Percentiles rank a stretch among this genome's conserved stretches.
phyloP scores from a whole-genome alignment of 2,113 vertebrate species.

The Nothoprocta perdicaria region DNA sequence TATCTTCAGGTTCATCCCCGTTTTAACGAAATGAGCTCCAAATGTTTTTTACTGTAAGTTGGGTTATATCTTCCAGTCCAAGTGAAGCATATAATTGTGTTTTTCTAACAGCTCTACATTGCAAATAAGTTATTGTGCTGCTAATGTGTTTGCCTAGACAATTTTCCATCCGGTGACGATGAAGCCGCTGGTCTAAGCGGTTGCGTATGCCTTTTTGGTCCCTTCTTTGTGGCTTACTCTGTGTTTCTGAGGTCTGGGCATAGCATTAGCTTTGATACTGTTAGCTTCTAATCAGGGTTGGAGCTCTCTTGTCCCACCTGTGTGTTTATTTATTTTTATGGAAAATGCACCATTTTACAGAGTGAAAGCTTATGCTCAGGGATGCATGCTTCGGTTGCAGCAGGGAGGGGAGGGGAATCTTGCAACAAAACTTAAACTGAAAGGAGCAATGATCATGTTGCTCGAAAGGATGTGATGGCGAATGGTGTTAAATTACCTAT shows the following conservation, averaged over 20 bases:
- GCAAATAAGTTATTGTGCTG: slow-evolving; percentile 63
- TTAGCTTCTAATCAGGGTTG: slow-evolving; percentile 20
- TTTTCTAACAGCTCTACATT: slow-evolving; percentile 63
- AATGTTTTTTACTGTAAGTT: neutral
- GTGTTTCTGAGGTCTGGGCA: neutral
- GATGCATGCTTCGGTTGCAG: neutral
- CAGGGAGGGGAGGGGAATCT: neutral
- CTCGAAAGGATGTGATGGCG: neutral
- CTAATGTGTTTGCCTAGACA: slow-evolving; percentile 53
- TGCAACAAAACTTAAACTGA: neutral
- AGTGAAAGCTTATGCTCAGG: neutral
- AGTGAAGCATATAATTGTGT: slow-evolving; percentile 74
- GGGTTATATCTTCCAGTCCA: slow-evolving; percentile 60
- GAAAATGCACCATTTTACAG: neutral
- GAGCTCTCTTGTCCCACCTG: slow-evolving; percentile 7
- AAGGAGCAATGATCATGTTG: neutral
- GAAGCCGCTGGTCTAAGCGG: slow-evolving; percentile 15
- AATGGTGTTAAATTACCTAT: neutral
- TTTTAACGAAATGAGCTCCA: neutral
- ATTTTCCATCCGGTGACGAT: slow-evolving; percentile 41
- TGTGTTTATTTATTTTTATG: neutral
- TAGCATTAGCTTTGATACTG: neutral
- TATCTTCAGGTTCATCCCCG: neutral
- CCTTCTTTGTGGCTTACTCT: neutral
- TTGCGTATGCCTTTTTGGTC: neutral